phyloP scores from a whole-genome alignment of 53 echinoderm and acorn worm species.

The Zoroaster sp. region DNA sequence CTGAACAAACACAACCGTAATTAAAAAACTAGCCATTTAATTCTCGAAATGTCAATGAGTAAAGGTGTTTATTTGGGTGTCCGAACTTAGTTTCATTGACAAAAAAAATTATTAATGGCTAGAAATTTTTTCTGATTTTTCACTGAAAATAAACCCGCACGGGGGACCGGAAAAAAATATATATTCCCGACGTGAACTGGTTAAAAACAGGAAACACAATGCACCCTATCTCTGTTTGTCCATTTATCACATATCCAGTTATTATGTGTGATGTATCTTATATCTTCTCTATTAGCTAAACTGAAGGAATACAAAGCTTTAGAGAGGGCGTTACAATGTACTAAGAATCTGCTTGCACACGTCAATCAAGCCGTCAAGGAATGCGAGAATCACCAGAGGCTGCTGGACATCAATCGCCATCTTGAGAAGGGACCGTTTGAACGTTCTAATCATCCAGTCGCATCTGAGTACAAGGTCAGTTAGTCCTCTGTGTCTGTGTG shows the following conservation, averaged over 20 bases:
- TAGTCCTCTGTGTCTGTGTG: too few relatives aligned
- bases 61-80: too few relatives aligned
- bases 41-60: too few relatives aligned
- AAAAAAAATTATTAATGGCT: too few relatives aligned
- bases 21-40: too few relatives aligned
- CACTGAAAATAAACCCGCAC: too few relatives aligned
- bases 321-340: constrained; percentile 55
- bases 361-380: constrained; percentile 95
- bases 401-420: constrained; percentile 64
- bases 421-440: constrained; percentile 84
- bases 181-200: too few relatives aligned
- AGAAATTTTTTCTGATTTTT: too few relatives aligned
- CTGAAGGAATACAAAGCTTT: constrained; percentile 64
- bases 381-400: constrained; percentile 72
- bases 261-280: background rate
- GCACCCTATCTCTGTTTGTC: background rate
- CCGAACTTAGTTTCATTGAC: too few relatives aligned
- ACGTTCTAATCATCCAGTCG: constrained; percentile 67
- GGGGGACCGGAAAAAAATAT: too few relatives aligned
- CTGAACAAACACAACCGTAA: too few relatives aligned
- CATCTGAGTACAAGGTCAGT: constrained; percentile 69
- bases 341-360: constrained; percentile 71
- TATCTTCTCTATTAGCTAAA: constrained; percentile 54
- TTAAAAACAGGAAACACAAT: too few relatives aligned
- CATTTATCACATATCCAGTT: background rate